Base-by-base conservation (phyloP, 2,888 invertebrate genomes). In the Leucoptera coffeella region DNA sequence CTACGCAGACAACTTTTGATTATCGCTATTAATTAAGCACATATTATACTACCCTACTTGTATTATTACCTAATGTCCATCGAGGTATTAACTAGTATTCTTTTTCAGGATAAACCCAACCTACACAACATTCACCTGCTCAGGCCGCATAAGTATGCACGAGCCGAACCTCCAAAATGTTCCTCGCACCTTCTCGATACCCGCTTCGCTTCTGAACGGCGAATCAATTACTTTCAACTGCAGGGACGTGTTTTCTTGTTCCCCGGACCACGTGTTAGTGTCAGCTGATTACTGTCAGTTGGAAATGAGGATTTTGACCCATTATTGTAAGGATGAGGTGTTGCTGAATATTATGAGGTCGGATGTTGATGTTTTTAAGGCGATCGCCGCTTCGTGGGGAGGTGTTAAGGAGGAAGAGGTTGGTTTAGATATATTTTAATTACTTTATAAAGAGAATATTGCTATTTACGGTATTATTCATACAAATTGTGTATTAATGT, bases 281-380 rank as follows among this genome's bases (percentile, higher is more conserved):
- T 85, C 95, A 0, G 94, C 94, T 0, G 97, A 99, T 67, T 99
- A 93, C 61, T 92, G 92, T 40, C 99, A 99, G 57, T 52, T 99
- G 32, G 99, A 99, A 61, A 76, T 99, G 53, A 74, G 99, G 38
- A 80, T 99, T 31, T 64, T 99, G 39, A 89, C 96, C 11, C 94
- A 96, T 60, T 77, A 95, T 32, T 88, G 90, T 6, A 65, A 76
- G 34, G 97, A 97, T 58, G 37, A 55, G 5, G 71, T 75, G 23
- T 60, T 96, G 19, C 67, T 80, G 25, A 52, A 62, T 22, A 82
- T 84, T 22, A 79, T 87, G 77, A 67, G 60, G 23, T 72, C 75
- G 1, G 57, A 75, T 27, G 78, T 75, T 9, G 94, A 94, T 57
- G 80, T 93, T 15, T 94, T 94, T 45, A 83, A 78, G 40, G 77